Percentiles rank a stretch among this genome's conserved stretches.
phyloP scores from a whole-genome alignment of 2,888 invertebrate species.

The Acanthococcus lagerstroemiae region DNA sequence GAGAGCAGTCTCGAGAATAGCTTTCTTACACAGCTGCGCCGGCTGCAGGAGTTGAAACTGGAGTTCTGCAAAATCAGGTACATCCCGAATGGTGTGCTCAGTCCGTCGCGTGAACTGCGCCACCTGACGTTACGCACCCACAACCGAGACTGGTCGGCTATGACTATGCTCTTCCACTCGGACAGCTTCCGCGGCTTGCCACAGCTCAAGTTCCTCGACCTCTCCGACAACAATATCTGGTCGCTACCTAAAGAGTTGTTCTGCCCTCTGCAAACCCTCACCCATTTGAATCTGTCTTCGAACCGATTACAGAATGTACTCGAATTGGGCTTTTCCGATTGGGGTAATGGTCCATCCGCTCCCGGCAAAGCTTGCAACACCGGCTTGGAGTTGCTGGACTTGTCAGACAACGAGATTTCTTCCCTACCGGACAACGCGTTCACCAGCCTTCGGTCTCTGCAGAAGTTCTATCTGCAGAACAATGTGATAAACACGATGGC shows the following conservation, averaged over 20 bases:
- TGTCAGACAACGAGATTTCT: conserved; percentile 75
- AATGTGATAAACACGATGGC: conserved; percentile 83
- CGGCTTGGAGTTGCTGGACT: conserved; percentile 51
- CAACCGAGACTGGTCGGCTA: conserved; percentile 73
- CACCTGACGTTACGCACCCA: conserved; percentile 77
- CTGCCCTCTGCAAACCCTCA: conserved; percentile 61
- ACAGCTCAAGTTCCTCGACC: conserved; percentile 71
- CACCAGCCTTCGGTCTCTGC: conserved; percentile 64
- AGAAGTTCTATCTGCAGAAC: conserved; percentile 71
- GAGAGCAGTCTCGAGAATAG: conserved; percentile 55
- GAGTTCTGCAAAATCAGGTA: conserved; percentile 78
- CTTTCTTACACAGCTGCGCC: conserved; percentile 40
- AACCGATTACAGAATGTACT: conserved; percentile 69
- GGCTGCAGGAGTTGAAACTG: conserved; percentile 67
- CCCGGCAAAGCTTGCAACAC: conserved; percentile 60
- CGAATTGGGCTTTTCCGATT: conserved; percentile 64
- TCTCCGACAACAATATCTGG: conserved; percentile 83
- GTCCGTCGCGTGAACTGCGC: conserved; percentile 67
- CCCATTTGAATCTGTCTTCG: conserved; percentile 59
- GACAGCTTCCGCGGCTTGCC: conserved; percentile 67
- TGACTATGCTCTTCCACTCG: conserved; percentile 69
- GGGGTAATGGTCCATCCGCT: conserved; percentile 56
- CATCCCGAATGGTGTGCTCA: conserved; percentile 68
- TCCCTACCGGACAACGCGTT: conserved; percentile 74
- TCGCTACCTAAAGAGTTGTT: conserved; percentile 76